Conservation (phyloP, 2,888 invertebrate species). For the Eilema griseolum region DNA sequence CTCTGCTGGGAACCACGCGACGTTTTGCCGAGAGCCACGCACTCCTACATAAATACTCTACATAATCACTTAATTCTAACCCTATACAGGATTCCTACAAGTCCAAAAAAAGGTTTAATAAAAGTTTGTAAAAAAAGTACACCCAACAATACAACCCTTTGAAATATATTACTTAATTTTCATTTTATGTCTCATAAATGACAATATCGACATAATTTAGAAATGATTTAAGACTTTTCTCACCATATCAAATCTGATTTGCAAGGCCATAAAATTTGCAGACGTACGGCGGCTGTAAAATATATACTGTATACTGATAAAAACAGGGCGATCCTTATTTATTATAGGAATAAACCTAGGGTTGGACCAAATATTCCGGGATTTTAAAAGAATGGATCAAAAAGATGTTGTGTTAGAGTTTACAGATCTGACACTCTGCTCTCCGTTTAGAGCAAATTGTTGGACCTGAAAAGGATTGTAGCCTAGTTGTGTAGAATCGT, state of each 20-base stretch:
- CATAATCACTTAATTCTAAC: too few relatives aligned
- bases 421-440: neutral
- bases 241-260: constrained; percentile 13
- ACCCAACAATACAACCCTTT: neutral
- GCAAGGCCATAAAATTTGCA: constrained; percentile 8
- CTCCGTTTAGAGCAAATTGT: neutral
- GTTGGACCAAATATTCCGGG: neutral
- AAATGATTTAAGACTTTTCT: neutral
- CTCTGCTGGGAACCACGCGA: too few relatives aligned
- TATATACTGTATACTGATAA: constrained; percentile 12
- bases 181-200: neutral
- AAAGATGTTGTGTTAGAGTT: neutral
- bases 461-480: neutral
- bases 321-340: constrained; percentile 8
- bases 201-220: neutral
- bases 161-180: neutral
- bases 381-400: neutral
- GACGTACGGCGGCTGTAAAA: constrained; percentile 1
- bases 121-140: too few relatives aligned
- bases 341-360: neutral
- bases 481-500: too few relatives aligned
- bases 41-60: too few relatives aligned
- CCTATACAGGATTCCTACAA: too few relatives aligned
- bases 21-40: too few relatives aligned
- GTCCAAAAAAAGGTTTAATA: too few relatives aligned